Base-by-base conservation (phyloP, 2,797 vertebrate species). In the Schizopygopsis malacanthus region DNA sequence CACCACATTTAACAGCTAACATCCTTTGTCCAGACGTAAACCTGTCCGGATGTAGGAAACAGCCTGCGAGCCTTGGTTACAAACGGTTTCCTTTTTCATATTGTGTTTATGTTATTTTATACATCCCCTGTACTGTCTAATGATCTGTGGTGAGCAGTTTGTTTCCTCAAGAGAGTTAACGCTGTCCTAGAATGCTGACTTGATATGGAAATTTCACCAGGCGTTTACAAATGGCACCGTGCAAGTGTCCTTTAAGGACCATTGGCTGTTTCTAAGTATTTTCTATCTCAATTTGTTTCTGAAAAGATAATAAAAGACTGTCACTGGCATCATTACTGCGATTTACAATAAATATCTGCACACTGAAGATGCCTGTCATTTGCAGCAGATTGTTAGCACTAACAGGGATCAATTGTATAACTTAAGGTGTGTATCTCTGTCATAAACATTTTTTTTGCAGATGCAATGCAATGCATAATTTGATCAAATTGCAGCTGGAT, bases 191-290 rank as follows among this genome's bases (percentile, higher is more conserved):
- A 80, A 63, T 72, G 52, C 69, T 79, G 75, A 71, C 81, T 72
- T 20, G 3, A 83, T 73, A 84, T 84, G 71, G 75, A 76, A 78
- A 84, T 67, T 84, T 81, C 78, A 67, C 61, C 63, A 81, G 71
- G 73, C 37, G n/a, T 85, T 82, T 37, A 61, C 80, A 77, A 82
- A 84, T 77, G 79, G 43, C 43, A 11, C 67, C 2, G 45, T 3
- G 61, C 54, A 73, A 79, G 78, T 79, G 79, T 70, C 78, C 52
- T 76, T 77, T 75, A 81, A 78, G 84, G 33, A 79, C 43, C 82
- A 83, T 79, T 69, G 69, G 45, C 69, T 33, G 61, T 81, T 84
- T 87, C 82, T 63, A 79, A 87, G 86, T 61, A 61, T 87, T 86
- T 87, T 82, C 70, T 80, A 69, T 65, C 50, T 73, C 33, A 88